A percentile compares a stretch with the other conserved stretches of the same genome.
phyloP scores from a whole-genome alignment of 2,797 vertebrate genomes.

The Anguilla megastoma region DNA sequence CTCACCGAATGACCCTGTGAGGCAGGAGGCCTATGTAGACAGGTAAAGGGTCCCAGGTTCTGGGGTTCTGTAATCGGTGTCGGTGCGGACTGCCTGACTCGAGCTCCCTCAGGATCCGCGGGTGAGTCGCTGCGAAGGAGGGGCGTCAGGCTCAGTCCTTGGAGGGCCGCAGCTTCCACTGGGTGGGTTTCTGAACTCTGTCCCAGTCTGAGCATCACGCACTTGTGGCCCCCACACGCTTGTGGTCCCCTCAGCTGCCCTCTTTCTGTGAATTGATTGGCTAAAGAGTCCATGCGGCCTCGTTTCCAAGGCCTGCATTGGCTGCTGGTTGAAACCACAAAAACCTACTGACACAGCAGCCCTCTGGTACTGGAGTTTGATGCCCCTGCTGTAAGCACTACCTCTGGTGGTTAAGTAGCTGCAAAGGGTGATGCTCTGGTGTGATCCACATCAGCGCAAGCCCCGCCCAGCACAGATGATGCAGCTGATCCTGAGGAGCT shows the following conservation, averaged over 20 bases:
- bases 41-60: constrained; percentile 64
- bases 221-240: too few species aligned
- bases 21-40: constrained; percentile 62
- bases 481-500: constrained; percentile 40
- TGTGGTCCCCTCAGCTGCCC: background rate
- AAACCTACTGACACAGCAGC: background rate
- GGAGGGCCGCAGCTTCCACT: background rate
- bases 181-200: background rate
- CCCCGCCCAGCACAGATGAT: background rate
- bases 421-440: background rate
- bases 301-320: background rate
- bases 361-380: background rate
- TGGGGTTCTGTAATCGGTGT: constrained; percentile 30
- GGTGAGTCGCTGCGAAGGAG: background rate
- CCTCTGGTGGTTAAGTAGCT: background rate
- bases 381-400: background rate
- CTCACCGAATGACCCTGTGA: constrained; percentile 54
- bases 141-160: background rate
- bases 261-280: too few species aligned
- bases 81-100: background rate
- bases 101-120: background rate
- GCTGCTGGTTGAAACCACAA: background rate
- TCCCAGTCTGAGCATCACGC: too few species aligned
- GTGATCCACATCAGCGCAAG: background rate
- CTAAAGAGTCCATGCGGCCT: too few species aligned